phyloP scores from a whole-genome alignment of 2,888 invertebrate species.

The Acronicta aceris region DNA sequence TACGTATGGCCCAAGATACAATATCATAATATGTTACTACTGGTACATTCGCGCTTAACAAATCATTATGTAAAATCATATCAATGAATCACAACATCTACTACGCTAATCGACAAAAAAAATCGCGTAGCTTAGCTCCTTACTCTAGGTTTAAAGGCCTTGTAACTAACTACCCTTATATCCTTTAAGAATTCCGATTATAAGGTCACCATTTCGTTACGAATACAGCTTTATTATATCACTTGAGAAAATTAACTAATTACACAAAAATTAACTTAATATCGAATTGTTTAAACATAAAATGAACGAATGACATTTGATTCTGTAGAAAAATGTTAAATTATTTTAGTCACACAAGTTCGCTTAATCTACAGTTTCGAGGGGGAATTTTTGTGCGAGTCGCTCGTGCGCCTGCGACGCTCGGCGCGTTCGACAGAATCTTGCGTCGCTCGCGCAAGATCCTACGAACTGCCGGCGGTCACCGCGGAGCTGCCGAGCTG shows the following conservation, averaged over 20 bases:
- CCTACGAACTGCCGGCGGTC: conserved; percentile 18
- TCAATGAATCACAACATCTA: conserved; percentile 75
- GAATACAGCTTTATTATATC: conserved; percentile 84
- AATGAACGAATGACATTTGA: conserved; percentile 70
- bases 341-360: conserved; percentile 83
- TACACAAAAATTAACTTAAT: conserved; percentile 75
- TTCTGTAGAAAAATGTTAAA: conserved; percentile 85
- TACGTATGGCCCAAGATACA: conserved; percentile 74
- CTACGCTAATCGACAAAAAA: conserved; percentile 75
- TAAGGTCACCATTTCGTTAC: conserved; percentile 86
- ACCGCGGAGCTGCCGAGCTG: conserved; percentile 38
- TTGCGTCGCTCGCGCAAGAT: conserved; percentile 6
- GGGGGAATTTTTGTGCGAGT: conserved; percentile 71
- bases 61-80: conserved; percentile 68
- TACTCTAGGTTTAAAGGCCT: conserved; percentile 84
- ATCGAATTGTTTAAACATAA: conserved; percentile 68
- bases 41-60: conserved; percentile 66
- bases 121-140: conserved; percentile 78
- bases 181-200: conserved; percentile 86
- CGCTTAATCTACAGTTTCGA: conserved; percentile 81
- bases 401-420: conserved; percentile 38
- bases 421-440: conserved; percentile 5
- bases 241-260: conserved; percentile 85
- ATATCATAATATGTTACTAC: conserved; percentile 58
- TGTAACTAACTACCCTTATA: conserved; percentile 86